phyloP scores from a whole-genome alignment of 2,113 vertebrate species.

The Gallinago jamesoni region DNA sequence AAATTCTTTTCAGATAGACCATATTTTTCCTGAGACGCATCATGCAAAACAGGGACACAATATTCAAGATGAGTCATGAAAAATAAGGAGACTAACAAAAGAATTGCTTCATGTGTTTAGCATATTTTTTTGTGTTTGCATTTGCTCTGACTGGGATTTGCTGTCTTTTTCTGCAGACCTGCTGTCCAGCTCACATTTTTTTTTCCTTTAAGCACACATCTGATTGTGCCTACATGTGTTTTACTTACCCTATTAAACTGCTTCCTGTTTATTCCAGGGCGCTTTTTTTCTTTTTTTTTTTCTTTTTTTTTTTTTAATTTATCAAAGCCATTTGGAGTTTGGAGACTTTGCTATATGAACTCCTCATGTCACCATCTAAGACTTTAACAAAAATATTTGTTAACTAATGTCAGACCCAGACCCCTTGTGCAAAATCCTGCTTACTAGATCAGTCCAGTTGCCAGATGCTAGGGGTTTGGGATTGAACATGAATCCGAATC shows the following conservation, averaged over 20 bases:
- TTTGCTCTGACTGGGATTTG: background rate
- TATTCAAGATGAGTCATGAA: background rate
- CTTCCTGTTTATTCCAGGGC: background rate
- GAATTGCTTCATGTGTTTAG: background rate
- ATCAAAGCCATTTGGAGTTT: background rate
- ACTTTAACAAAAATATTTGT: background rate
- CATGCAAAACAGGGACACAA: fast-evolving
- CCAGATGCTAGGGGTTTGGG: background rate
- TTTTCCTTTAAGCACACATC: background rate
- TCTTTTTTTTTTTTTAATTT: background rate
- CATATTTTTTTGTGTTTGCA: background rate
- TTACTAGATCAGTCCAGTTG: background rate
- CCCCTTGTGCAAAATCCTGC: background rate
- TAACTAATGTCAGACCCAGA: background rate
- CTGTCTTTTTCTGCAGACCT: background rate
- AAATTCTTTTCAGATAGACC: background rate
- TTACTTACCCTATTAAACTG: background rate
- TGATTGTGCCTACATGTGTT: background rate
- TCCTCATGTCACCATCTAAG: background rate
- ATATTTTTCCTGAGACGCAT: background rate
- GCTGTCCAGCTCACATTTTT: background rate
- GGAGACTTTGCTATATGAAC: background rate
- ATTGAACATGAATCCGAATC: background rate
- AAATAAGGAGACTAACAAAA: background rate
- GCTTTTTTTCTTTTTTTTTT: background rate